Percentiles rank a stretch among this genome's conserved stretches.
These are phyloP conservation scores for Ceyx margarethae DNA, from an alignment of 2,113 vertebrate genomes.

Conservation along the genomic window DNA sequence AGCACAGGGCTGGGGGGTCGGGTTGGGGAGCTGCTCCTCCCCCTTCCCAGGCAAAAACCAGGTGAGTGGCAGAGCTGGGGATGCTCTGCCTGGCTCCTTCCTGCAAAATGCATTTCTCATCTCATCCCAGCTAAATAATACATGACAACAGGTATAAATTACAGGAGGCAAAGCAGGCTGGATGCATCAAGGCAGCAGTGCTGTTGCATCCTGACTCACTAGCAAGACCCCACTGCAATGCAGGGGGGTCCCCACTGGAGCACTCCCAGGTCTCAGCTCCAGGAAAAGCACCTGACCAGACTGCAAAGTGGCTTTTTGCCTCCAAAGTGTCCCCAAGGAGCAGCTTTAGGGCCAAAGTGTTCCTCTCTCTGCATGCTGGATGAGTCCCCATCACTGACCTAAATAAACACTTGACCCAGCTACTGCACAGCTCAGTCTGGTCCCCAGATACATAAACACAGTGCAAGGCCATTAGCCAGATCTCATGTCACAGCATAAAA, in stretches of 20 bases:
- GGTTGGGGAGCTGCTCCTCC: rapidly evolving
- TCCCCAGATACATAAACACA: rapidly evolving
- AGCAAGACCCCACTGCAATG: background rate
- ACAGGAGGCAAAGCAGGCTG: background rate
- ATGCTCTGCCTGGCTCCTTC: background rate
- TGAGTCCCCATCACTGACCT: rapidly evolving
- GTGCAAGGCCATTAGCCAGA: background rate
- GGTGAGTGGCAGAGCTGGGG: background rate
- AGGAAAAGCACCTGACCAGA: background rate
- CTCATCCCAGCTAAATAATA: background rate
- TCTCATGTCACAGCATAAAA: background rate
- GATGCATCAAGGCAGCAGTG: background rate
- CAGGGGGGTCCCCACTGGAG: background rate
- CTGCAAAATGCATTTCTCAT: background rate
- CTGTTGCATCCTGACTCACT: background rate
- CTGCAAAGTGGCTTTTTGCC: background rate
- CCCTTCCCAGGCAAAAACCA: background rate
- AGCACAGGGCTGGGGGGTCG: rapidly evolving
- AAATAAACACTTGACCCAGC: background rate
- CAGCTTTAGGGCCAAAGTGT: rapidly evolving
- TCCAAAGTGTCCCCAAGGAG: background rate
- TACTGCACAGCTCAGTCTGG: background rate
- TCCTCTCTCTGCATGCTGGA: rapidly evolving
- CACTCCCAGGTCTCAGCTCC: background rate
- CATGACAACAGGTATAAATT: background rate